Base-by-base conservation (phyloP, 2,113 vertebrate species). In the Phrynosoma platyrhinos region DNA sequence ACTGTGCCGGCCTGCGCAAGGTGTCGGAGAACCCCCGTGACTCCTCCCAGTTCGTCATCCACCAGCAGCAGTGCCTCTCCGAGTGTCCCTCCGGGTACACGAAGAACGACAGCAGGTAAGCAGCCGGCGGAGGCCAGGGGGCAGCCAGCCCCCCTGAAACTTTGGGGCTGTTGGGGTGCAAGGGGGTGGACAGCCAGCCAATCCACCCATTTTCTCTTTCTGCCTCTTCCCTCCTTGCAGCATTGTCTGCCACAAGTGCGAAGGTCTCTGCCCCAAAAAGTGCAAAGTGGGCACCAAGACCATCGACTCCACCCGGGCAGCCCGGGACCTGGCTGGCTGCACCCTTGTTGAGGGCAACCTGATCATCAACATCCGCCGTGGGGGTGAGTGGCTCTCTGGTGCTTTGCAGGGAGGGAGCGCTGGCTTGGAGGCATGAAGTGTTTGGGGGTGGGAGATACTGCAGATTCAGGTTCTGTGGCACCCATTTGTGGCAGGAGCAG, bases 201-300 rank as follows among this genome's bases (percentile, higher is more conserved):
- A 10, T 1, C 83, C 21, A 10, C 69, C 69, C 12, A 47, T 9
- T 18, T 18, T 30, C 25, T 21, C 18, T 68, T 30, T n/a, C 9
- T 18, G 2, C 53, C 55, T 2, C 18, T n/a, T 30, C 23, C 1
- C 23, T 52, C 20, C 83, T 83, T 74, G 4, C 71, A 98, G 97
- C 95, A 96, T 97, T 88, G 93, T 97, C 94, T 98, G 97, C 95
- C 97, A 96, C 88, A 96, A 96, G 84, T 98, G 97, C 0, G 96
- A 97, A 86, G 97, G 97, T 4, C 85, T 96, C 27, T 98, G 97
- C 72, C 97, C 97, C 77, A 98, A 98, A 92, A 95, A 95, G 85
- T 98, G 97, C 93, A 97, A 97, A 72, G 96, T 97, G 83, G 97
- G 97, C 92, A 98, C 96, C 92, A 98, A 98, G 94, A 97, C 97